Evolutionary conservation across 2,888 invertebrate species (phyloP).

Genomic region (Orchesellides sinensis): DNA sequence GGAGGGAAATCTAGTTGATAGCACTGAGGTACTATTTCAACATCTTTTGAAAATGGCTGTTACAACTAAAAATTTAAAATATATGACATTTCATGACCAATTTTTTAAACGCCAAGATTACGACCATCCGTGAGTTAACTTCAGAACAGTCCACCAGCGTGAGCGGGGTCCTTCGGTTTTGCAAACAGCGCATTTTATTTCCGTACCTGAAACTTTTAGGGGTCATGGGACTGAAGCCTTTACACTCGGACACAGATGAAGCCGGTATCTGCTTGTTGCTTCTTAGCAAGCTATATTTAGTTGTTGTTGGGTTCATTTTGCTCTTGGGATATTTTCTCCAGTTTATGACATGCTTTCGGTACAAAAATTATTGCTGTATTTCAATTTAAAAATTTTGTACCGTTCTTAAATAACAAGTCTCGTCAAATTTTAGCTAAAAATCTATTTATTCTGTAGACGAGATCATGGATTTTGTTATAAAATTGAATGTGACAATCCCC

Average conservation of each 20-base stretch:
- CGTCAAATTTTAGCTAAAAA: not conserved
- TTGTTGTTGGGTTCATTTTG: constrained; percentile 82
- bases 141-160: constrained; percentile 79
- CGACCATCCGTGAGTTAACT: constrained; percentile 43
- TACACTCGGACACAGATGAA: constrained; percentile 81
- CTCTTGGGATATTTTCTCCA: constrained; percentile 85
- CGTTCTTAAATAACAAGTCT: not conserved
- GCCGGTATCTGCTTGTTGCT: constrained; percentile 81
- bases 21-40: too few relatives aligned
- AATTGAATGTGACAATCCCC: constrained; percentile 72
- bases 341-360: constrained; percentile 88
- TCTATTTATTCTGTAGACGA: constrained; percentile 79
- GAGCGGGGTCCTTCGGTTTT: constrained; percentile 87
- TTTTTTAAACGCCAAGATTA: constrained; percentile 13
- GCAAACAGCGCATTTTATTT: constrained; percentile 88
- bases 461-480: constrained; percentile 86
- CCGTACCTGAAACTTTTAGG: constrained; percentile 87
- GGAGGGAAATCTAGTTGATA: too few relatives aligned
- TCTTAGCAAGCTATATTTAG: constrained; percentile 83
- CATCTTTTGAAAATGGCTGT: too few relatives aligned
- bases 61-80: too few relatives aligned
- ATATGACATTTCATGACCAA: not conserved
- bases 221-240: constrained; percentile 86
- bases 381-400: not conserved
- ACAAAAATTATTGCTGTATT: constrained; percentile 67